These are phyloP conservation scores for Sus cebifrons DNA, from an alignment of 2,797 vertebrate genomes.

Conservation along the genomic window DNA sequence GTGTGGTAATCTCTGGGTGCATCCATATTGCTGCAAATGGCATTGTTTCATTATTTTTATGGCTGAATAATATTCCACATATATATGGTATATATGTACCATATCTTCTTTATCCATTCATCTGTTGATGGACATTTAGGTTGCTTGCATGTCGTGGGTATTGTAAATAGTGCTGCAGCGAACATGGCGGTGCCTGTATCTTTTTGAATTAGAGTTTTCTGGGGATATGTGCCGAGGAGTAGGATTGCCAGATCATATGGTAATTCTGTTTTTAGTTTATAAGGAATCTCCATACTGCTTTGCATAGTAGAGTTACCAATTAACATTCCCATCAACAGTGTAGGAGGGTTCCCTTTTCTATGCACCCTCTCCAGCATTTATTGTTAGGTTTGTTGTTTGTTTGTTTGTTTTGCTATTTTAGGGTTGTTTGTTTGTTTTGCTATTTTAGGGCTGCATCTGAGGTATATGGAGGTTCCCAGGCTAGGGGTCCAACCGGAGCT, in stretches of 20 bases:
- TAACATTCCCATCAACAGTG: no score
- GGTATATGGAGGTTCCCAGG: no score
- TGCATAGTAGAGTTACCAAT: not conserved
- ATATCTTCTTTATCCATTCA: not conserved
- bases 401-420: no score
- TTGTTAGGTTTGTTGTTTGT: no score
- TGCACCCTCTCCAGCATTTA: no score
- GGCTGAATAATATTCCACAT: not conserved
- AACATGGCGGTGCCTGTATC: not conserved
- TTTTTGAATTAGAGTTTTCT: not conserved
- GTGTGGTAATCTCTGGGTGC: no score
- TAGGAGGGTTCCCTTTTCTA: no score
- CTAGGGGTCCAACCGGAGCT: no score
- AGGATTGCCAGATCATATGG: not conserved
- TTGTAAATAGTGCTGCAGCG: not conserved
- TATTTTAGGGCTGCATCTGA: no score
- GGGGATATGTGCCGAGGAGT: not conserved
- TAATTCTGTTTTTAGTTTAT: not conserved
- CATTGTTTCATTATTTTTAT: not conserved
- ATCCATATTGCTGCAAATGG: not conserved
- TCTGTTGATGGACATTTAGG: not conserved
- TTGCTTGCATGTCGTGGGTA: not conserved
- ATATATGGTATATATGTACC: not conserved
- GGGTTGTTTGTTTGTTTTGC: no score
- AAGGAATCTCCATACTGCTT: not conserved